These are phyloP conservation scores for Thripadectes ignobilis DNA, from an alignment of 2,797 vertebrate species.

Conservation along the genomic window DNA sequence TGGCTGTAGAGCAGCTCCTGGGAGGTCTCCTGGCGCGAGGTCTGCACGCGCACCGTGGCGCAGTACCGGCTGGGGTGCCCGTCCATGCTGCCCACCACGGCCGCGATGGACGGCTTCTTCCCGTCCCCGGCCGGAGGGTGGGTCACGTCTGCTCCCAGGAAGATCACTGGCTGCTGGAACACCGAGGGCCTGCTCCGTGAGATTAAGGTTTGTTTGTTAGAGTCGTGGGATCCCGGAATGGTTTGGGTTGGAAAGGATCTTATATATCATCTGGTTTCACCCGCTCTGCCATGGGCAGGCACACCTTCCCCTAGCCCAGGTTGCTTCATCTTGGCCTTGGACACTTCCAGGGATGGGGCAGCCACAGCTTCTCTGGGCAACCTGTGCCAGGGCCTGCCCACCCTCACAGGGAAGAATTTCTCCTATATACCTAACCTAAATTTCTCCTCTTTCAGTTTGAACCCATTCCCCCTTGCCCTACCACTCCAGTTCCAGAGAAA, in stretches of 20 bases:
- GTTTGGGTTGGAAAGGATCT: not conserved
- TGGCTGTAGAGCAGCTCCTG: constrained; percentile 98
- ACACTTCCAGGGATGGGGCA: not conserved
- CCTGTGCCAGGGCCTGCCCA: not conserved
- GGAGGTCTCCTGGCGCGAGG: constrained; percentile 93
- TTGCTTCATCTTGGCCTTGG: not conserved
- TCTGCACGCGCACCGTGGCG: constrained; percentile 96
- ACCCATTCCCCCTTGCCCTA: not conserved
- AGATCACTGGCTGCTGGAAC: constrained; percentile 98
- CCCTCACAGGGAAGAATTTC: not conserved
- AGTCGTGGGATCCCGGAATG: rapidly evolving
- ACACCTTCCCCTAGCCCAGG: not conserved
- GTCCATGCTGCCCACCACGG: constrained; percentile 98
- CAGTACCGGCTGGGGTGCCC: constrained; percentile 98
- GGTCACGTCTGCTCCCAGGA: constrained; percentile 93
- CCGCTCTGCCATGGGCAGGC: not conserved
- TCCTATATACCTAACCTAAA: not conserved
- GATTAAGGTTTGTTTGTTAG: constrained; percentile 36
- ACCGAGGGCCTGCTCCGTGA: constrained; percentile 86
- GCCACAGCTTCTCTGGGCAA: not conserved
- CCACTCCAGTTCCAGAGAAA: not conserved
- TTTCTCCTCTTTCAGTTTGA: not conserved
- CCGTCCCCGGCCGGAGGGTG: constrained; percentile 95
- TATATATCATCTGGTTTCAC: not conserved
- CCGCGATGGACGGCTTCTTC: constrained; percentile 96